Base-by-base conservation (phyloP, 2,888 invertebrate genomes). In the Phrixothrix hirtus region DNA sequence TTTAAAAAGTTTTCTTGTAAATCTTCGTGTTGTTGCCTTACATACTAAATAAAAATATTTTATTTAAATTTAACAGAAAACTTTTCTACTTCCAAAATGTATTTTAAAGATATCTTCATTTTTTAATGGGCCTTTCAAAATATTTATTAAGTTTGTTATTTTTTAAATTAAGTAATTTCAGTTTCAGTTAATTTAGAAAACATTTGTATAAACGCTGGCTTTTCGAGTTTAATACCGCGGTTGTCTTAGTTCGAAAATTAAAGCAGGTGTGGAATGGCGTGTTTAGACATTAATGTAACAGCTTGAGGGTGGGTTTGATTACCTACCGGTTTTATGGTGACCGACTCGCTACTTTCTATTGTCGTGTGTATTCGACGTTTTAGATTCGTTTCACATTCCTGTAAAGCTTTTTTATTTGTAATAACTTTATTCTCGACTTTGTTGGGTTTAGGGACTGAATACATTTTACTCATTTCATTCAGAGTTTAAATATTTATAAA, bases 231-330 rank as follows among this genome's bases (percentile, higher is more conserved):
- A 46, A 46, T 27, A 29, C 42, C 30, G 48, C 48, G 42, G 41
- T 48, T 42, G 42, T 48, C 47, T 65, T 58, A 57, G 55, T 64
- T 52, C 39, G 46, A 59, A 60, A 66, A 66, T 68, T 68, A 67
- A 64, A 70, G 69, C 69, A 70, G 69, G 70, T 69, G 69, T 65
- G 64, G 68, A 69, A 63, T 67, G 66, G 66, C 64, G 67, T 69
- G 67, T 69, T 69, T 68, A 66, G 67, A 67, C 65, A 66, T 66
- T 51, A 68, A 64, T 65, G 66, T 66, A 66, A 65, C 61, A 64
- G 68, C 70, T 68, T 66, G 67, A 69, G 70, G 70, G 70, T 68
- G 66, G 65, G 65, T 70, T 70, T 70, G 70, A 70, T 70, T 70
- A 69, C 51, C 45, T 51, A 45, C 68, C 66, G 68, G 68, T 69